These are phyloP conservation scores for Ariolimax columbianus DNA, from an alignment of 2,888 invertebrate species.

Conservation along the genomic window DNA sequence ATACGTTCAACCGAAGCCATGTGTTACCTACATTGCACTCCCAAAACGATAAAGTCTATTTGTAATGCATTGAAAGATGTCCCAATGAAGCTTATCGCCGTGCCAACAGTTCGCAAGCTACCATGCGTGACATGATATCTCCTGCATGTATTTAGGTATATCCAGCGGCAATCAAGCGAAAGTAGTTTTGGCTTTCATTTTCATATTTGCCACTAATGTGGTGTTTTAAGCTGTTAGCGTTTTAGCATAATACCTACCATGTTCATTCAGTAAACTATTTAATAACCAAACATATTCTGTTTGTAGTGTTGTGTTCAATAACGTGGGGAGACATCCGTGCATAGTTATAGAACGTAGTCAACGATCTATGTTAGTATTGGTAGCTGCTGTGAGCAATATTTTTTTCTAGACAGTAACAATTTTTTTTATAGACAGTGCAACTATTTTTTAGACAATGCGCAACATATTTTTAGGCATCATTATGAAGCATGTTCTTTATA, in stretches of 20 bases:
- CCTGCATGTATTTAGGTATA: not conserved
- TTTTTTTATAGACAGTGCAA: too few relatives aligned
- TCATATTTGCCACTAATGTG: not conserved
- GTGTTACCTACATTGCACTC: not conserved
- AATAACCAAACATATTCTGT: not conserved
- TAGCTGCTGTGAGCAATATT: too few relatives aligned
- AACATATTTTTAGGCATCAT: too few relatives aligned
- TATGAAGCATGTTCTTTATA: too few relatives aligned
- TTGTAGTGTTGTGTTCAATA: not conserved
- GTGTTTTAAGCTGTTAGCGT: not conserved
- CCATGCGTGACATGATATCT: conserved; percentile 4
- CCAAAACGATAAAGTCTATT: not conserved
- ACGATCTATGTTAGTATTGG: too few relatives aligned
- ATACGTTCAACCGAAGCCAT: not conserved
- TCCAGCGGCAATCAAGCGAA: not conserved
- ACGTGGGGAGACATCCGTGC: too few relatives aligned
- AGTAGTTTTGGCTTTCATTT: not conserved
- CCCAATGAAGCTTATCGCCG: not conserved
- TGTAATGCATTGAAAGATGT: conserved; percentile 1
- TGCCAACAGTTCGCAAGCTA: not conserved
- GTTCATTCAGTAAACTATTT: not conserved
- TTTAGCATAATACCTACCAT: not conserved
- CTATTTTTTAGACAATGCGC: too few relatives aligned
- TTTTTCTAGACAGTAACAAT: too few relatives aligned
- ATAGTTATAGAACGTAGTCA: too few relatives aligned